Evolutionary conservation across 2,797 vertebrate genomes (phyloP), one percentile per base, ranked within the genome.

Genomic region (Enteromius argenteus): DNA sequence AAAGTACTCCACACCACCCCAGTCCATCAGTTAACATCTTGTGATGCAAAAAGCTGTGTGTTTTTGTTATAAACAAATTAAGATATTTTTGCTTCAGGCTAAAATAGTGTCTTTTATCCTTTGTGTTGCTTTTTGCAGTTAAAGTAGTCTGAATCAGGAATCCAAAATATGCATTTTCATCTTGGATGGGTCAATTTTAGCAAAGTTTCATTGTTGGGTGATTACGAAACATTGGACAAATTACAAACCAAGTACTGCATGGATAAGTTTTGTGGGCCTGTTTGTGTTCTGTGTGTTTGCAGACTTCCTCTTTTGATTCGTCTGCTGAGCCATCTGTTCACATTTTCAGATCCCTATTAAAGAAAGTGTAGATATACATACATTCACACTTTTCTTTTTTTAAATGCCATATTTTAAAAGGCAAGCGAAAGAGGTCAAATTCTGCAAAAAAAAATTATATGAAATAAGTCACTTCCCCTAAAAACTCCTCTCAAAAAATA

Each of bases 271-370:
- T 83, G 23, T 60, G 19, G 46, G 15, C 15, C 19, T 80, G 56
- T 66, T 42, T 5, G 49, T 5, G 49, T 51, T 35, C 14, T 27
- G 49, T 46, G n/a, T 68, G 46, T 81, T 44, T 39, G 7, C 15
- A 49, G 35, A 72, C 64, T 67, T 80, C 67, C 23, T 87, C 30
- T 73, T 87, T 78, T 30, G 17, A 49, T 19, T 75, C 71, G 5
- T 75, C 69, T 56, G 69, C 13, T 46, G 64, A 8, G 27, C 64
- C 84, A 85, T 84, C 86, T 81, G 77, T 80, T 80, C 56, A 62
- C 35, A 71, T 27, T 62, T 23, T 78, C 72, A 78, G 73, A 78
- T 86, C 72, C 62, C 44, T 60, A 78, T 78, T 86, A 42, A 80
- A n/a, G 15, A 35, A 32, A 85, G 71, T 81, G 77, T 49, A 81